A percentile compares a stretch with the other conserved stretches of the same genome.
These are phyloP conservation scores for Pachycephus smyrnensis DNA, from an alignment of 2,888 invertebrate genomes.

Conservation along the genomic window DNA sequence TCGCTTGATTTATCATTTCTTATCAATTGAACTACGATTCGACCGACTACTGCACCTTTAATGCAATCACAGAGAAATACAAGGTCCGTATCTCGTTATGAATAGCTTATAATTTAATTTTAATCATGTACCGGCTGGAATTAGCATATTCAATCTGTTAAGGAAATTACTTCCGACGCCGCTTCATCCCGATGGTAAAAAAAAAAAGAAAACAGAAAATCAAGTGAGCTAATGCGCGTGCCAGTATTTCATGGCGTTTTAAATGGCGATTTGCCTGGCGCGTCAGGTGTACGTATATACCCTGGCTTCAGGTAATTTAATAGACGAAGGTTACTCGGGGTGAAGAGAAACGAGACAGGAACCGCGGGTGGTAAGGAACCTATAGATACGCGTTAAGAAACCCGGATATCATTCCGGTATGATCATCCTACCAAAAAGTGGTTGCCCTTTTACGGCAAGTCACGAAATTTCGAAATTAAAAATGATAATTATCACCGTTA, in stretches of 20 bases:
- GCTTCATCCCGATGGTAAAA: conserved; percentile 31
- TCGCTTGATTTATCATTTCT: not conserved
- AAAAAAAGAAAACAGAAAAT: conserved; percentile 19
- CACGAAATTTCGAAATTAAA: not conserved
- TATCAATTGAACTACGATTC: not conserved
- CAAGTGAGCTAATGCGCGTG: conserved; percentile 24
- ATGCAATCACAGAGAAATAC: conserved; percentile 2
- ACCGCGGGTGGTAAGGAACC: conserved; percentile 33
- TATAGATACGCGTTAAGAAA: conserved; percentile 34
- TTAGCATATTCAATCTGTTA: conserved; percentile 51
- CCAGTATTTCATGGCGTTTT: conserved; percentile 13
- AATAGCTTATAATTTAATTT: conserved; percentile 49
- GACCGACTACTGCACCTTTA: not conserved
- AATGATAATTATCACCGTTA: too few relatives aligned
- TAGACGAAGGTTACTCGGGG: conserved; percentile 49
- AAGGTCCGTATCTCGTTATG: conserved; percentile 17
- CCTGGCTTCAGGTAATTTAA: conserved; percentile 43
- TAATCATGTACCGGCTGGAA: conserved; percentile 38
- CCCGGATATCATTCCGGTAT: conserved; percentile 39
- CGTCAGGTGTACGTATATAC: conserved; percentile 32
- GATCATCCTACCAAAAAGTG: conserved; percentile 24
- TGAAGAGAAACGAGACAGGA: conserved; percentile 41
- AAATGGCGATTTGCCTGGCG: conserved; percentile 28
- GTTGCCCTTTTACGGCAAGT: not conserved
- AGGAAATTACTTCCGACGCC: conserved; percentile 48